Evolutionary conservation across 2,113 vertebrate genomes (phyloP).

Genomic region (Corythoichthys intestinalis): DNA sequence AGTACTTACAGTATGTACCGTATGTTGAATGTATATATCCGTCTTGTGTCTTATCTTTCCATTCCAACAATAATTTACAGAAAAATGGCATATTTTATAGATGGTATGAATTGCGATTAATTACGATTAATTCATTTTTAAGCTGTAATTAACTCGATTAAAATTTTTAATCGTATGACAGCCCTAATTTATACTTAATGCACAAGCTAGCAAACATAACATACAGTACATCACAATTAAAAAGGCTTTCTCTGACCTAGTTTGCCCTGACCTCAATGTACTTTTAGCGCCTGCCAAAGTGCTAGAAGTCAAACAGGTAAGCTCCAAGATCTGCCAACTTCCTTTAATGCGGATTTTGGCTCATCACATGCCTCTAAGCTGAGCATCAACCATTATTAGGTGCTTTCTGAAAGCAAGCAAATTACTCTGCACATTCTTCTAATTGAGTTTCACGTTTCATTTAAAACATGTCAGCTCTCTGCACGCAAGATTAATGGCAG

Average conservation of each 20-base stretch:
- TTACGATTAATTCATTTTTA: too few species aligned
- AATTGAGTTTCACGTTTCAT: not conserved
- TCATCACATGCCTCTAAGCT: not conserved
- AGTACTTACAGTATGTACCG: too few species aligned
- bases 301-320: not conserved
- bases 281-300: not conserved
- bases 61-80: too few species aligned
- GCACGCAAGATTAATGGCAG: not conserved
- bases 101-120: too few species aligned
- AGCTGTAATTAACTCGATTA: too few species aligned
- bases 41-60: too few species aligned
- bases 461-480: not conserved
- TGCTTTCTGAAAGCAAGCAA: not conserved
- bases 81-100: too few species aligned
- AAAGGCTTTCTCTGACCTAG: not conserved
- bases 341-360: not conserved
- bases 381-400: not conserved
- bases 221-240: too few species aligned
- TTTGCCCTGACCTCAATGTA: not conserved
- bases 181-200: too few species aligned
- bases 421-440: not conserved
- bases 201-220: too few species aligned
- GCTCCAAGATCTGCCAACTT: constrained; percentile 1
- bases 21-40: too few species aligned
- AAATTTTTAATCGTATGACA: too few species aligned